Evolutionary conservation across 2,888 invertebrate species (phyloP).

Genomic region (Pemphredon lugubris): DNA sequence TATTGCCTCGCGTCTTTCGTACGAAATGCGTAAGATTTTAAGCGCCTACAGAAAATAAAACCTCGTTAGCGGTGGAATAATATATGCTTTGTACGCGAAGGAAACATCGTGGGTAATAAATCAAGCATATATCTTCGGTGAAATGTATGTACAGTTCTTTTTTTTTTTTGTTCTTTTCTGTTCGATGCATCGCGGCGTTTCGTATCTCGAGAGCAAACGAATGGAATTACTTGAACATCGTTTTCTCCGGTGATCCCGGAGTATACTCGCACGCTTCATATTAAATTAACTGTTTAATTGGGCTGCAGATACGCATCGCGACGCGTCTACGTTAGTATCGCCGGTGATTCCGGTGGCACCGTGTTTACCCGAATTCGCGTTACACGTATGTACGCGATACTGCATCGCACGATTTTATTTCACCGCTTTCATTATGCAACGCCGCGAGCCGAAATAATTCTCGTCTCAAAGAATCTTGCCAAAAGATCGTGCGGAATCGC

Average conservation of each 20-base stretch:
- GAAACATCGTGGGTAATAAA: constrained; percentile 18
- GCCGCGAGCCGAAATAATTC: constrained; percentile 36
- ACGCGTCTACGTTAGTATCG: constrained; percentile 29
- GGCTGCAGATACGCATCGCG: not conserved
- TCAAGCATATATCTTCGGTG: constrained; percentile 4
- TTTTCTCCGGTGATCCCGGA: no score
- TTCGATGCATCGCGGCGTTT: no score
- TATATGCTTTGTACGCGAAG: constrained; percentile 1
- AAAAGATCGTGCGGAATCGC: constrained; percentile 7
- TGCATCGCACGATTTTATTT: constrained; percentile 28
- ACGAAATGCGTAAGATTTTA: constrained; percentile 20
- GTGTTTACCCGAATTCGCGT: constrained; percentile 30
- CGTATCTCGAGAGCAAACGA: no score
- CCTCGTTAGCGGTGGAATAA: constrained; percentile 15
- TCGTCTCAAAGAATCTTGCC: constrained; percentile 39
- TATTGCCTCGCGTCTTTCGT: constrained; percentile 16
- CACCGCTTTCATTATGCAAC: constrained; percentile 32
- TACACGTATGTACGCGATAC: constrained; percentile 21
- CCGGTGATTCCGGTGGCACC: not conserved
- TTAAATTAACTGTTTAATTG: no score
- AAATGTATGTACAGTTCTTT: not conserved
- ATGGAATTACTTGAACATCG: no score
- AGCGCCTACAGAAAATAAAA: constrained; percentile 14
- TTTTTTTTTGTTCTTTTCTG: no score
- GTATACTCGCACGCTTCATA: no score